Evolutionary conservation across 2,888 invertebrate species (phyloP).

Genomic region (Ophion slaviceki): DNA sequence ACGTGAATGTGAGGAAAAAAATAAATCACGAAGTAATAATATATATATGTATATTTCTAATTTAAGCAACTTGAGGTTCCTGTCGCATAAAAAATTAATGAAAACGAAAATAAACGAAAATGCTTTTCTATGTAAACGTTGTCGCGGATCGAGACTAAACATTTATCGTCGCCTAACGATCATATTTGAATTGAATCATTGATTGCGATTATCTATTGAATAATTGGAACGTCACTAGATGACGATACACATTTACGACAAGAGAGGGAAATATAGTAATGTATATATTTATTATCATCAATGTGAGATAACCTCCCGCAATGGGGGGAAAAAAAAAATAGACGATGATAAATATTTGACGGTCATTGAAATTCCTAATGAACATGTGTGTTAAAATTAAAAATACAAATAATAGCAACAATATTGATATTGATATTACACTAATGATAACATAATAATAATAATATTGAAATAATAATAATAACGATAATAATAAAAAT

Average conservation of each 20-base stretch:
- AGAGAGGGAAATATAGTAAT: background rate
- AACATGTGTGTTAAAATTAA: constrained; percentile 54
- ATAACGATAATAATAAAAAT: constrained; percentile 28
- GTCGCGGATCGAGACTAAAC: constrained; percentile 73
- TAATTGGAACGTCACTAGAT: constrained; percentile 75
- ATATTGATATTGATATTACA: constrained; percentile 7
- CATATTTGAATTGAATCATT: constrained; percentile 74
- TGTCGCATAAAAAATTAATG: constrained; percentile 73
- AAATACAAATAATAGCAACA: constrained; percentile 16
- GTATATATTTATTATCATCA: constrained; percentile 11
- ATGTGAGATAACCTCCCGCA: background rate
- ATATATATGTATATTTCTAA: constrained; percentile 78
- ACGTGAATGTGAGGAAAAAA: background rate
- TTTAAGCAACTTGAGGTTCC: constrained; percentile 82
- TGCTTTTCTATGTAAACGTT: constrained; percentile 81
- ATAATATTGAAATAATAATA: constrained; percentile 24
- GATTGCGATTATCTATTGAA: constrained; percentile 72
- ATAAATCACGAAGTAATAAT: constrained; percentile 75
- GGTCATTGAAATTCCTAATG: constrained; percentile 64
- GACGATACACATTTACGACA: background rate
- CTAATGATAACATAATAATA: constrained; percentile 34
- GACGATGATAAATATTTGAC: constrained; percentile 40
- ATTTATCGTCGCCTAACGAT: constrained; percentile 78
- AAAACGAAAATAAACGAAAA: constrained; percentile 68
- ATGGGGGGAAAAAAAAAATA: background rate